Percentiles rank a stretch among this genome's conserved stretches.
phyloP scores from a whole-genome alignment of 2,888 invertebrate species.

The Spilosoma lubricipeda region DNA sequence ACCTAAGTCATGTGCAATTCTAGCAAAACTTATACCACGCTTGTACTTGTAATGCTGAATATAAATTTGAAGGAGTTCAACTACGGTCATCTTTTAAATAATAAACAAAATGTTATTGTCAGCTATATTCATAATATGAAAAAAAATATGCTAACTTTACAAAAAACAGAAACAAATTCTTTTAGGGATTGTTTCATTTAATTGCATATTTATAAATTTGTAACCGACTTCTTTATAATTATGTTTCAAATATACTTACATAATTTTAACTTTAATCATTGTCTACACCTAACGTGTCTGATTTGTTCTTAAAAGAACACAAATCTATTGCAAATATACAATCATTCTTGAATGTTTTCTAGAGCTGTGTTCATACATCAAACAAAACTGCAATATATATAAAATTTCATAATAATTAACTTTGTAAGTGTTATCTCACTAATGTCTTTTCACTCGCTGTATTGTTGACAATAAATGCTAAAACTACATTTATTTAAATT shows the following conservation, averaged over 20 bases:
- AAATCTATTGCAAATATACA: background rate
- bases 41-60: background rate
- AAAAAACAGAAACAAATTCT: background rate
- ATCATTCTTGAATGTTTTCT: background rate
- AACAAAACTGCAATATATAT: background rate
- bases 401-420: background rate
- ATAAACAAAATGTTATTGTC: background rate
- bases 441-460: slow-evolving; percentile 79
- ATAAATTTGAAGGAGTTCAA: background rate
- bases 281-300: background rate
- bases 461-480: slow-evolving; percentile 52
- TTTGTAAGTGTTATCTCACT: slow-evolving; percentile 67
- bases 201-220: background rate
- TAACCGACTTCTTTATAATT: background rate
- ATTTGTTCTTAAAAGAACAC: background rate
- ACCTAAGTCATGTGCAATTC: slow-evolving; percentile 11
- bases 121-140: background rate
- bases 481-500: slow-evolving; percentile 43
- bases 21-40: slow-evolving; percentile 8
- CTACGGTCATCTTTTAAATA: too few relatives aligned
- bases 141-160: background rate
- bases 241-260: background rate
- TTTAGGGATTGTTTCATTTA: background rate
- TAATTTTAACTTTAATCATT: background rate
- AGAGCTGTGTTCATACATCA: background rate